Base-by-base conservation (phyloP, 2,888 invertebrate genomes). In the Drosophila helvetica region DNA sequence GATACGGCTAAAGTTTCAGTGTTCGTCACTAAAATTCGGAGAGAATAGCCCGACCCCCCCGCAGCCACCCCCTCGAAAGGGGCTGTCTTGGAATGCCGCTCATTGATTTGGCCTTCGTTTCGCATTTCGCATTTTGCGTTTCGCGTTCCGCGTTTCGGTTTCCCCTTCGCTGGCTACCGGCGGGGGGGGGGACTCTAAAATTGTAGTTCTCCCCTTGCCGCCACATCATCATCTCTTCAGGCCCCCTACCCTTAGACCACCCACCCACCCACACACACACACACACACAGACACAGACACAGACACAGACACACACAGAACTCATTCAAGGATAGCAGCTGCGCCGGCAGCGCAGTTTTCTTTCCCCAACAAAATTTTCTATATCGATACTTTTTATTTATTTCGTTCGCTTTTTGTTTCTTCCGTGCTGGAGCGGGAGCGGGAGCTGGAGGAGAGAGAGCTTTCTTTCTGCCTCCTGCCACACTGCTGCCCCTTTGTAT, bases 371-470 rank as follows among this genome's bases (percentile, higher is more conserved):
- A 73, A 75, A 77, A 72, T 79, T 73, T 85, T 82, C 72, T 79
- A 73, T 73, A 84, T 86, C 72, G 80, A 86, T 86, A 79, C 86
- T 80, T 83, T 86, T 81, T 73, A 73, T 77, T 88, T 77, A 72
- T 77, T 86, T 86, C 62, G 62, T 83, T 86, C 62, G 62, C 56
- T 82, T 79, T 82, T 69, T 79, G 65, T 82, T 67, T 70, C 72
- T 55, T n/a, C 38, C 7, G 38, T 38, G 38, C 33, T 33, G 33
- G 33, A 10, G 22, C 22, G n/a, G n/a, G n/a, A n/a, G n/a, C n/a
- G 3, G 22, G 3, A 22, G 22, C 22, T 22, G 22, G 3, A 3
- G 33, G 33, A 33, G 9, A 10, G 58, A 48, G 38, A 45, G 57
- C 68, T 48, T 46, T 66, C 33, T 27, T 61, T 52, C 27, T 59